Base-by-base conservation (phyloP, 2,797 vertebrate genomes). In the Denticeps clupeoides region DNA sequence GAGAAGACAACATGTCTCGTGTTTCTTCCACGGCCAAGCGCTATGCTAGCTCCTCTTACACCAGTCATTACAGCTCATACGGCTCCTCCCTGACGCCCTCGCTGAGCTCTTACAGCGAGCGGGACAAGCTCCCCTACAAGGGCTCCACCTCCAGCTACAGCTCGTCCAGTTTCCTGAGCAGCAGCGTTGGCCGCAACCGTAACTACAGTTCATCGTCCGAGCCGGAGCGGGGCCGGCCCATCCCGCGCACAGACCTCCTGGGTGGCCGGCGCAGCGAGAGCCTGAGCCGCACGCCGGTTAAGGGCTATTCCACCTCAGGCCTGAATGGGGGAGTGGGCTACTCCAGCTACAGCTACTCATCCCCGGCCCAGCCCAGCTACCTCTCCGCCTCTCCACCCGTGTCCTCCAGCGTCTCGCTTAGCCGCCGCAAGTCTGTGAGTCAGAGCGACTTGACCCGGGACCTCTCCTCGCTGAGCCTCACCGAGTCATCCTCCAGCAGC, bases 1-100 rank as follows among this genome's bases (percentile, higher is more conserved):
- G 83, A 77, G 81, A 87, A 70, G 69, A 72, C 74, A 79, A 69
- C 70, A 89, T 98, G 94, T 95, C 93, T 74, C 92, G 91, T 52
- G 82, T 91, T 57, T 92, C 91, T 67, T 90, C 93, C 71, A 90
- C 89, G 40, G 80, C 93, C 79, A 97, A 94, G 82, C 89, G 88
- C 32, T 91, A 90, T 24, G 55, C 79, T 4, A 87, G 90, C 75
- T 65, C 79, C 60, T 82, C 89, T 69, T 94, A 89, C 65, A 77
- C 77, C 79, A 90, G 86, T 19, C 75, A 85, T 75, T 97, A 91
- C 79, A 82, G 79, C 73, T 86, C 85, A 48, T 92, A 90, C 64
- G 61, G 75, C 71, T 82, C 87, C 50, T 89, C 92, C 63, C 86
- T 86, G 13, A 82, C 85, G 16, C 81, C 88, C 45, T 56, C 76